Percentiles rank a stretch among this genome's conserved stretches.
phyloP scores from a whole-genome alignment of 2,888 invertebrate species.

The Nymphalis urticae region DNA sequence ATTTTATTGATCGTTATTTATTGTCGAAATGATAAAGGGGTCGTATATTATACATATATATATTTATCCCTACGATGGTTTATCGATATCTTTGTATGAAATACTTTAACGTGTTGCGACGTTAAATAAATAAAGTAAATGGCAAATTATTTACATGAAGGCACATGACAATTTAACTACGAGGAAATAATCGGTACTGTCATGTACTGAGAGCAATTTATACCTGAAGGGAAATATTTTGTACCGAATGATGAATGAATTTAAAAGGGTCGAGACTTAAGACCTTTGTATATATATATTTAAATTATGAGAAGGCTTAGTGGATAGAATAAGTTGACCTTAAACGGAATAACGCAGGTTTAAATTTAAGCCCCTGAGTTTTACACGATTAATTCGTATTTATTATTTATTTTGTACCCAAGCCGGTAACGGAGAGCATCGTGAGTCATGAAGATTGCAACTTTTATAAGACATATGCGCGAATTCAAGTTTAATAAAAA shows the following conservation, averaged over 20 bases:
- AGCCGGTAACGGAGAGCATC: too few species aligned
- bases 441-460: too few species aligned
- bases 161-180: constrained; percentile 2
- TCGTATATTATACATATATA: neutral
- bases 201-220: neutral
- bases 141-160: neutral
- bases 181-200: constrained; percentile 11
- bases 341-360: too few species aligned
- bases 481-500: neutral
- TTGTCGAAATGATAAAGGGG: neutral
- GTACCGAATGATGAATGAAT: neutral
- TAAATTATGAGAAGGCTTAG: too few species aligned
- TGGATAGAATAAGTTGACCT: too few species aligned
- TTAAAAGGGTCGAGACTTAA: neutral
- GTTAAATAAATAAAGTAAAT: neutral
- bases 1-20: neutral
- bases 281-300: too few species aligned
- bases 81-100: neutral
- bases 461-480: too few species aligned
- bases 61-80: neutral
- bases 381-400: too few species aligned
- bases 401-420: too few species aligned
- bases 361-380: too few species aligned
- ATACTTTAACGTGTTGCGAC: neutral
- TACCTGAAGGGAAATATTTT: too few species aligned